Evolutionary conservation across 2,113 vertebrate genomes (phyloP), one percentile per base, ranked within the genome.

Genomic region (Cranoglanis bouderius): DNA sequence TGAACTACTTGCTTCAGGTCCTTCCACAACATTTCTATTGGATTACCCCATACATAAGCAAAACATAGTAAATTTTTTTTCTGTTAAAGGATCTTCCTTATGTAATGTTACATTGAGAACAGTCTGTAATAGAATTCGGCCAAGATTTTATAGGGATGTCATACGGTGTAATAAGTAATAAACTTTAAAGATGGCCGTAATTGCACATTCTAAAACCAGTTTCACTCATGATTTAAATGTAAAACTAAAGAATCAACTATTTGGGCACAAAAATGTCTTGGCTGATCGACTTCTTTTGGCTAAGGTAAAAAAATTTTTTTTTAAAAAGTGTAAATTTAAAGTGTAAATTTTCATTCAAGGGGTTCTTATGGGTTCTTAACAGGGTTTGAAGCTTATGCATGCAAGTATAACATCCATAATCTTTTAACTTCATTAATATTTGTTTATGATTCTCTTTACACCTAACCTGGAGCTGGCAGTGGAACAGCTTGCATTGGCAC

Each of bases 401-500:
- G 24, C 1, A 46, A 6, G 43, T 29, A 77, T 46, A 53, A 53
- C 16, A 82, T 55, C 8, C 3, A 12, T 35, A 12, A 40, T 21
- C 21, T 1, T 83, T 43, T 61, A 40, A 29, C 35, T 83, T 83
- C 10, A 40, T 57, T 35, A 40, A 82, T 40, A 24, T 38, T 38
- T 59, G 32, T 40, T 61, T 26, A 59, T 13, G 10, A 61, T 6
- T 82, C 78, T 55, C 12, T 46, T 24, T 5, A 55, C 6, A 19
- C 26, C 18, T 32, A 86, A 74, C 21, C 35, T 57, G 19, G 53
- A 59, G 86, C 86, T 87, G 59, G 75, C 74, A 70, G 29, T 51
- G 43, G 35, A 87, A 53, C 77, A 67, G 61, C 59, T 81, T 81
- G 46, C 59, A 38, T 53, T 81, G 86, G 77, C 77, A 67, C 59